Conservation (phyloP, 1,140 invertebrate genomes). For the Pristionchus pacificus region DNA sequence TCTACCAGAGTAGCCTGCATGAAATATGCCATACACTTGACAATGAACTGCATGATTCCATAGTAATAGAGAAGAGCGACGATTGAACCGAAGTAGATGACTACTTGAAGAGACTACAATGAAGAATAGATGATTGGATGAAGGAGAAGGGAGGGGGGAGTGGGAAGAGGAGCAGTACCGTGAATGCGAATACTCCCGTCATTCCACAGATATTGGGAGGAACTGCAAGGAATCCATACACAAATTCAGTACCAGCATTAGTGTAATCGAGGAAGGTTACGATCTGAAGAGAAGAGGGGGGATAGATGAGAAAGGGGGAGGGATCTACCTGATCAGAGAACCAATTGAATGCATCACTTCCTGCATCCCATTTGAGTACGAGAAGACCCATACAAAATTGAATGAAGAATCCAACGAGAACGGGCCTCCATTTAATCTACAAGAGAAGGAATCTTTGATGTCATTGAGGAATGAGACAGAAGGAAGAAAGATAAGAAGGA, state of each 20-base stretch:
- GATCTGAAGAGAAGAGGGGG: conserved; percentile 54
- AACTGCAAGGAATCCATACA: conserved; percentile 70
- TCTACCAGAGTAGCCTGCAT: conserved; percentile 61
- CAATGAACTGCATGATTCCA: conserved; percentile 79
- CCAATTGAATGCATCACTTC: conserved; percentile 71
- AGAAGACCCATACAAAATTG: conserved; percentile 82
- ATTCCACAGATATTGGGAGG: conserved; percentile 69
- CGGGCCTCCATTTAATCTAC: conserved; percentile 71
- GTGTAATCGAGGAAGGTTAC: conserved; percentile 75
- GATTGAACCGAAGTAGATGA: conserved; percentile 55
- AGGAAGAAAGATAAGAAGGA: not conserved
- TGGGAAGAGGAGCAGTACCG: conserved; percentile 63
- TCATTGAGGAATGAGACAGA: not conserved
- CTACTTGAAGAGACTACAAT: conserved; percentile 53
- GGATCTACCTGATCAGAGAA: conserved; percentile 65
- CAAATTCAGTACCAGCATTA: conserved; percentile 74
- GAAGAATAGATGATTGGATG: conserved; percentile 28
- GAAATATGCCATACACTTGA: conserved; percentile 75
- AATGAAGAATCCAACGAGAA: conserved; percentile 73
- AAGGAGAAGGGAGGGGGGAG: conserved; percentile 9
- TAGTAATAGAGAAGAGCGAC: conserved; percentile 80
- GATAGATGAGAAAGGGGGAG: conserved; percentile 24
- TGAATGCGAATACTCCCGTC: conserved; percentile 62
- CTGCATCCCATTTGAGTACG: conserved; percentile 79
- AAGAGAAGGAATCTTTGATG: conserved; percentile 15